Percentiles rank a stretch among this genome's conserved stretches.
Conservation (phyloP, 2,113 vertebrate species). For the Mormyrus iriodes region DNA sequence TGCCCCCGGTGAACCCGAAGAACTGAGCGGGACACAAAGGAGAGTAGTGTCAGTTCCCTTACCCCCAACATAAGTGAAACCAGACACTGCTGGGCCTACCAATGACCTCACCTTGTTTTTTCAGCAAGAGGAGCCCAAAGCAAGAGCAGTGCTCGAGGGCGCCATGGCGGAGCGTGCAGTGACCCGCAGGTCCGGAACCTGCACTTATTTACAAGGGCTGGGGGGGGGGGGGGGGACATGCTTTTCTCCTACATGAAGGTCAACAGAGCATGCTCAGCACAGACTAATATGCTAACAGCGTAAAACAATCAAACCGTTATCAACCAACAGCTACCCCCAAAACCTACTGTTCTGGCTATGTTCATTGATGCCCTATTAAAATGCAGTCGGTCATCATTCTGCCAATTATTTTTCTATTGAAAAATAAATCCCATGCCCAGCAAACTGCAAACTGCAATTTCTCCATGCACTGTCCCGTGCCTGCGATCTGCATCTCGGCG, state of each 20-base stretch:
- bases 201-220: neutral
- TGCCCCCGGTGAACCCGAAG: constrained; percentile 3
- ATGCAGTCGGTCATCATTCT: neutral
- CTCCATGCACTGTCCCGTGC: too few species aligned
- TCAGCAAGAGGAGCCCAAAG: constrained; percentile 27
- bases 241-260: neutral
- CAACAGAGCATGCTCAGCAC: neutral
- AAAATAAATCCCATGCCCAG: neutral
- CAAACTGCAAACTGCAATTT: neutral
- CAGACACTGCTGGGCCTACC: constrained; percentile 22
- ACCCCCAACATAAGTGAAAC: constrained; percentile 24
- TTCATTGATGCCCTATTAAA: neutral
- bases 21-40: constrained; percentile 26
- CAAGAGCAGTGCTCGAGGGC: neutral
- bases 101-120: constrained; percentile 60
- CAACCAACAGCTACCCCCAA: neutral
- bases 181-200: neutral
- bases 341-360: neutral
- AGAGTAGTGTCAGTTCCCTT: constrained; percentile 26
- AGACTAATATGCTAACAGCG: neutral
- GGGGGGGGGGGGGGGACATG: neutral
- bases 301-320: neutral
- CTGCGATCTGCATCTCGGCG: neutral
- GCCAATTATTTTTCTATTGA: neutral
- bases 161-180: neutral